Base-by-base conservation (phyloP, 2,797 vertebrate species). In the Saguinus oedipus region DNA sequence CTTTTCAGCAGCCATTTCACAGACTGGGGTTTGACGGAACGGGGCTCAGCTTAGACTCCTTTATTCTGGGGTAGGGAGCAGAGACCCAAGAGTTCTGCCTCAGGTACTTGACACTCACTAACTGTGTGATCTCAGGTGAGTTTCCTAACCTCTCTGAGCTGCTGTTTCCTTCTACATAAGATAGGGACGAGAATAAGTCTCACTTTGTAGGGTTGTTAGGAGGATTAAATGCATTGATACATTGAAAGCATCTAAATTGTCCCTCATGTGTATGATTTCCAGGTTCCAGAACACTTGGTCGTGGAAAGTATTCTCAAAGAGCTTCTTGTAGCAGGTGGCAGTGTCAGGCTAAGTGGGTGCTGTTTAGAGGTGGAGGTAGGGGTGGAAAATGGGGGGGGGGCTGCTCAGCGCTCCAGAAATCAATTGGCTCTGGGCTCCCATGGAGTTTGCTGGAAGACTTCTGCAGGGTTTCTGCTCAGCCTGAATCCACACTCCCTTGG, bases 91-190 rank as follows among this genome's bases (percentile, higher is more conserved):
- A 53, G 9, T n/a, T 12, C 30, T 50, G 17, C 19, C 12, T 75
- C 10, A 1, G 53, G 2, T 4, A 1, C 55, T 30, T 72, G 42
- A 4, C 7, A 1, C 39, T n/a, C 81, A n/a, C 33, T 12, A 24
- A 20, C 82, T 89, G 81, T 84, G 92, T 76, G 76, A 53, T 11
- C 11, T 20, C 20, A 11, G 20, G n/a, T 0, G 20, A 94, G 15
- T 27, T 48, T 20, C 53, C 53, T 57, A 79, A 84, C 39, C 19
- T 94, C 87, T 95, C 48, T 94, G 91, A 88, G 59, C 46, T 6
- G 3, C 24, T 75, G 24, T 27, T 88, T 81, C 42, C 53, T 93
- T 89, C 50, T 36, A 30, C 4, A 0, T 44, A 61, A 46, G 26
- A 72, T 7, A 6, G 26, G 12, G 19, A 39, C 26, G 33, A 84